Conservation (phyloP, 1,140 invertebrate species). For the Acromyrmex heyeri region DNA sequence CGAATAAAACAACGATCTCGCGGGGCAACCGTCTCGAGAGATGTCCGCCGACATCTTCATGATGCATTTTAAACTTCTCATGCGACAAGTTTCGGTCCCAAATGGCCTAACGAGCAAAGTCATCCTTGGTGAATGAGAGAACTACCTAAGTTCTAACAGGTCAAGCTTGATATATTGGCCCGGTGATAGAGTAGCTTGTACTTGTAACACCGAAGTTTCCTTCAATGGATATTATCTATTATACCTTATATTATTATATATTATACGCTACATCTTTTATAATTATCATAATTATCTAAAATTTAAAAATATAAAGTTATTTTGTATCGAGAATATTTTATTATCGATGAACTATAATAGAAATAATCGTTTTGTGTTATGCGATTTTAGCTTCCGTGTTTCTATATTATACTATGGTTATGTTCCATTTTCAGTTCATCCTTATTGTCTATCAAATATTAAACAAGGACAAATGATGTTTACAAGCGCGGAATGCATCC, state of each 20-base stretch:
- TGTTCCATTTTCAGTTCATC: too few relatives aligned
- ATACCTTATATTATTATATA: neutral
- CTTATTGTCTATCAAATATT: too few relatives aligned
- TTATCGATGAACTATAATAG: neutral
- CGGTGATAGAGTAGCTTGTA: conserved; percentile 19
- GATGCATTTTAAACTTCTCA: conserved; percentile 35
- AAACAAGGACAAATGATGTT: too few relatives aligned
- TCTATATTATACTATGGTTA: neutral
- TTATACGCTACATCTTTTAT: neutral
- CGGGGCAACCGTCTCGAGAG: neutral
- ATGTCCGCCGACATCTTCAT: conserved; percentile 12
- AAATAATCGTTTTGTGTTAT: neutral
- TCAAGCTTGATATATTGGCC: conserved; percentile 50
- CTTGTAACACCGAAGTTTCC: neutral
- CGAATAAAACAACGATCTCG: conserved; percentile 53
- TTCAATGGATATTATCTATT: conserved; percentile 26
- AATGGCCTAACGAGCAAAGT: conserved; percentile 25
- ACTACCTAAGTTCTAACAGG: conserved; percentile 38
- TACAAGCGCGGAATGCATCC: too few relatives aligned
- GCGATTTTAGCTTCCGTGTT: neutral
- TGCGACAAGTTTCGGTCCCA: conserved; percentile 27
- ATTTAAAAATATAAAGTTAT: neutral
- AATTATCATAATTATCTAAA: neutral
- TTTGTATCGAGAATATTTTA: neutral
- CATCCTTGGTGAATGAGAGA: conserved; percentile 23